Percentiles rank a stretch among this genome's conserved stretches.
phyloP scores from a whole-genome alignment of 2,888 invertebrate genomes.

The Tholera decimalis region DNA sequence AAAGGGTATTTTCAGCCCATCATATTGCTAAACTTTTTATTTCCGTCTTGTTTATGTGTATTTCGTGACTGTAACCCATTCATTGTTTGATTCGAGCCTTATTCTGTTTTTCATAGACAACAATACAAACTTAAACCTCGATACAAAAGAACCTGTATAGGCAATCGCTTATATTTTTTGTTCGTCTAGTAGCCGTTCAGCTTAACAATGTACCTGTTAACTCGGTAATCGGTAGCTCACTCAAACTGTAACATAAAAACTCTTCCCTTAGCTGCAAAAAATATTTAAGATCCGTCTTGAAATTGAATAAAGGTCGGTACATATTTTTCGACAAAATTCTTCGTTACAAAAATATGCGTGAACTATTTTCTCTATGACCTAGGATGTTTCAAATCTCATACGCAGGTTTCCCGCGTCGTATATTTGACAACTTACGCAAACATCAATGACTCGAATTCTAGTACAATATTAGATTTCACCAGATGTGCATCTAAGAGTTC shows the following conservation, averaged over 20 bases:
- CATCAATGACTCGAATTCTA: constrained; percentile 50
- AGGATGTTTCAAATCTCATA: neutral
- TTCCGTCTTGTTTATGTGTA: constrained; percentile 22
- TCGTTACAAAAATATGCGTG: neutral
- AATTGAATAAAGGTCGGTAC: neutral
- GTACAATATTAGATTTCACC: constrained; percentile 70
- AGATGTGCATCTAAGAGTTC: constrained; percentile 79
- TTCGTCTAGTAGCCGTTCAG: constrained; percentile 40
- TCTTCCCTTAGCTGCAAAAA: constrained; percentile 29
- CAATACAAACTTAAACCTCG: constrained; percentile 52
- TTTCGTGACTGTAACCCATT: constrained; percentile 26
- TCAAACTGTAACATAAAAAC: constrained; percentile 50
- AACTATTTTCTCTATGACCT: neutral
- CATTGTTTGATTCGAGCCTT: constrained; percentile 48
- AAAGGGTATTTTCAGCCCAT: constrained; percentile 24
- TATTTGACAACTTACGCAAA: constrained; percentile 69
- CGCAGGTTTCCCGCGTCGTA: constrained; percentile 59
- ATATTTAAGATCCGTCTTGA: neutral
- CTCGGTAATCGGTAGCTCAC: constrained; percentile 57
- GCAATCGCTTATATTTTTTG: constrained; percentile 57
- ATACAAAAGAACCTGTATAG: constrained; percentile 54
- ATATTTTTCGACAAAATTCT: neutral
- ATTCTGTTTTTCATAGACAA: constrained; percentile 46
- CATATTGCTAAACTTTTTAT: constrained; percentile 23
- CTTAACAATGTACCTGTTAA: constrained; percentile 64